These are phyloP conservation scores for Lordiphosa fenestrarum DNA, from an alignment of 2,888 invertebrate genomes.

Conservation along the genomic window DNA sequence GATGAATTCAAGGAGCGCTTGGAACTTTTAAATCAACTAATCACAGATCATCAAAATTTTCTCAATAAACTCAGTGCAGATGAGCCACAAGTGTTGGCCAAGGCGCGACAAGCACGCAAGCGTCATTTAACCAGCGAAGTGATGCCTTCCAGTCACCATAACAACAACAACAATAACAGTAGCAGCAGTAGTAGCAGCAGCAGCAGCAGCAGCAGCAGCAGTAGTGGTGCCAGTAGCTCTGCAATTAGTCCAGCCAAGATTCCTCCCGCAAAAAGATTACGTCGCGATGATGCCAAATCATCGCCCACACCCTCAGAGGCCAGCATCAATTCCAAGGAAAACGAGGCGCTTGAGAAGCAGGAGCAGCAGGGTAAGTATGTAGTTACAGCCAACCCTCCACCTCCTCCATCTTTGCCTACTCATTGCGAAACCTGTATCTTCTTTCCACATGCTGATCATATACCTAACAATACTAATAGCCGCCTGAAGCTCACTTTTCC, in stretches of 20 bases:
- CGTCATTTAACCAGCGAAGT: conserved; percentile 35
- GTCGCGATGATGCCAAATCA: conserved; percentile 55
- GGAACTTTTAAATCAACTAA: conserved; percentile 54
- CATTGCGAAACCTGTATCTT: conserved; percentile 25
- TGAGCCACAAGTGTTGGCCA: conserved; percentile 5
- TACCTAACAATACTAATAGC: conserved; percentile 19
- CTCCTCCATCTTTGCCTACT: conserved; percentile 9
- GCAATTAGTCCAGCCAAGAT: conserved; percentile 39
- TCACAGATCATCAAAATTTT: conserved; percentile 53
- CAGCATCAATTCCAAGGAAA: conserved; percentile 79
- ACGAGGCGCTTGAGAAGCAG: conserved; percentile 65
- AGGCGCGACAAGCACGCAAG: conserved; percentile 24
- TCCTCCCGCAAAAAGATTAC: conserved; percentile 38
- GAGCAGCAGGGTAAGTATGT: conserved; percentile 47
- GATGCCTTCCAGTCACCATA: conserved; percentile 13
- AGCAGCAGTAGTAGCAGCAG: conserved; percentile 24
- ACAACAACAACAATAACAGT: conserved; percentile 12
- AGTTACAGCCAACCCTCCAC: not conserved
- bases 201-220: conserved; percentile 24
- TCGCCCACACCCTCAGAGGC: conserved; percentile 78
- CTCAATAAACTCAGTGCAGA: conserved; percentile 40
- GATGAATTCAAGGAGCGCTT: conserved; percentile 52
- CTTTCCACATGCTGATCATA: conserved; percentile 38
- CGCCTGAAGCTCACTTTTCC: conserved; percentile 17
- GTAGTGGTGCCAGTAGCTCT: conserved; percentile 25